These are phyloP conservation scores for Mamestra brassicae DNA, from an alignment of 2,888 invertebrate species.

Conservation along the genomic window DNA sequence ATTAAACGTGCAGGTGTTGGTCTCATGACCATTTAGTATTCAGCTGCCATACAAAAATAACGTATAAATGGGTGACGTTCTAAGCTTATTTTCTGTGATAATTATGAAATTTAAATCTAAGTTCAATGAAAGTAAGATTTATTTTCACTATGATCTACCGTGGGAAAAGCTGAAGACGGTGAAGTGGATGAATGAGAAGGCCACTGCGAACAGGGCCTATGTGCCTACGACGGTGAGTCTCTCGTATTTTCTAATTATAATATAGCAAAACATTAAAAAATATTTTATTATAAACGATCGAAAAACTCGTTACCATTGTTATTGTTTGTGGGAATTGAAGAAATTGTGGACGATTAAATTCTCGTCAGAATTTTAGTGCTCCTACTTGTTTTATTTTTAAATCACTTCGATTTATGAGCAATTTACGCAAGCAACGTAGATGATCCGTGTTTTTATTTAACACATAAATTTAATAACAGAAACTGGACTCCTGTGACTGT, in stretches of 20 bases:
- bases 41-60: slow-evolving; percentile 71
- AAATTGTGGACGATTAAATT: not conserved
- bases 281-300: slow-evolving; percentile 3
- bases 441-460: not conserved
- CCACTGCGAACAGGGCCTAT: slow-evolving; percentile 95
- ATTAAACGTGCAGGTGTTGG: slow-evolving; percentile 77
- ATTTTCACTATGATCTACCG: slow-evolving; percentile 86
- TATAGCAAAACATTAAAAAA: slow-evolving; percentile 33
- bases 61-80: slow-evolving; percentile 87
- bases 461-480: not conserved
- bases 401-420: not conserved
- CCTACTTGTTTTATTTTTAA: not conserved
- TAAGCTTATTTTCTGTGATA: slow-evolving; percentile 89
- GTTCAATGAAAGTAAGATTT: slow-evolving; percentile 87
- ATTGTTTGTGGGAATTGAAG: slow-evolving; percentile 3
- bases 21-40: slow-evolving; percentile 85
- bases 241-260: slow-evolving; percentile 21
- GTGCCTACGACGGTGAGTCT: slow-evolving; percentile 93
- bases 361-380: not conserved
- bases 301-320: slow-evolving; percentile 10
- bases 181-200: slow-evolving; percentile 95
- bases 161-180: slow-evolving; percentile 88
- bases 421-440: no score
- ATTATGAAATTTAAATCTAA: slow-evolving; percentile 90
- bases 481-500: not conserved